Evolutionary conservation across 2,113 vertebrate species (phyloP).

Genomic region (Plecotus auritus): DNA sequence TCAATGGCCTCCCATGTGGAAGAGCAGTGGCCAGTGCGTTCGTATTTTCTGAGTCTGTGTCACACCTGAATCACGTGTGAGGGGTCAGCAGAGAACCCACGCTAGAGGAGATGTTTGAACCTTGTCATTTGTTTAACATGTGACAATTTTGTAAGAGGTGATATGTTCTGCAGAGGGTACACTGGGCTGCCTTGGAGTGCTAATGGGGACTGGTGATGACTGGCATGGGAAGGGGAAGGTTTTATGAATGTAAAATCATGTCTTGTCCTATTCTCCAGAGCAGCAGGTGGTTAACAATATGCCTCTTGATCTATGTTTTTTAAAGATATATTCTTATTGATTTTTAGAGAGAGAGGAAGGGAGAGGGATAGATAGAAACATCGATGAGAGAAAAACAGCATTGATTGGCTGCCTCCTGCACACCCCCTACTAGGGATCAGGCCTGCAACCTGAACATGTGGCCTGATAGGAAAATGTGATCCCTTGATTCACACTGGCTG

Average conservation of each 20-base stretch:
- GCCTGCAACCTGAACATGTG: no score
- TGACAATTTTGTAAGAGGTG: neutral
- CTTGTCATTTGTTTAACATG: neutral
- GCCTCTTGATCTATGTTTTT: neutral
- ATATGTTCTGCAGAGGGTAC: neutral
- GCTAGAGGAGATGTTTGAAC: neutral
- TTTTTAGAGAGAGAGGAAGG: no score
- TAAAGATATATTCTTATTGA: no score
- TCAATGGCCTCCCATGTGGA: neutral
- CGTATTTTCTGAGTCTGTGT: neutral
- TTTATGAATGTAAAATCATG: neutral
- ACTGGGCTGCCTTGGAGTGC: neutral
- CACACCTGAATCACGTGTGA: neutral
- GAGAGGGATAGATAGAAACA: no score
- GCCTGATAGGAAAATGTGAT: no score
- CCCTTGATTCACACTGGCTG: no score
- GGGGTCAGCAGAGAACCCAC: neutral
- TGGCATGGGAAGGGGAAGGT: rapidly evolving
- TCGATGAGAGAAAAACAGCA: no score
- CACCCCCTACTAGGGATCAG: no score
- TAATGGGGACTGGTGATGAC: neutral
- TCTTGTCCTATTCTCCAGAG: neutral
- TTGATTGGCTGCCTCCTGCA: no score
- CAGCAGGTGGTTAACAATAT: neutral
- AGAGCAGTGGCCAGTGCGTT: no score